These are phyloP conservation scores for Ophion obscuratus DNA, from an alignment of 2,888 invertebrate species.

Conservation along the genomic window DNA sequence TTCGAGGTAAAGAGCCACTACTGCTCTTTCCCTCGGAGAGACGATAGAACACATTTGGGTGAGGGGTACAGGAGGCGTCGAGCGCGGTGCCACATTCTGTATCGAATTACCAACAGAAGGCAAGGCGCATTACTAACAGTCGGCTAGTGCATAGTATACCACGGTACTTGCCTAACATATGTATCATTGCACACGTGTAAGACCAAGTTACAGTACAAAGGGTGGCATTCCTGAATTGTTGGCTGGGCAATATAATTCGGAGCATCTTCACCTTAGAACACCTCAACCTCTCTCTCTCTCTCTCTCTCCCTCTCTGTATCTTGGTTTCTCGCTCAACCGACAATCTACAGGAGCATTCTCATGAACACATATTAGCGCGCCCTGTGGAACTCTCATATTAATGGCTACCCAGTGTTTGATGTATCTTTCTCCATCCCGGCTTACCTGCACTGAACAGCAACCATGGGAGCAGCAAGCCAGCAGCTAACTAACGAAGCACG, in stretches of 20 bases:
- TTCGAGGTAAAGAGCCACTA: slow-evolving; percentile 21
- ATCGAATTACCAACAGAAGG: slow-evolving; percentile 54
- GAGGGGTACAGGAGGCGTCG: slow-evolving; percentile 23
- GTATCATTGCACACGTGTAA: slow-evolving; percentile 38
- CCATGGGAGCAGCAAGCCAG: neutral
- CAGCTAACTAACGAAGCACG: neutral
- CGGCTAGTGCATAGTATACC: slow-evolving; percentile 32
- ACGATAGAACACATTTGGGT: neutral
- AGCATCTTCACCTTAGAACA: slow-evolving; percentile 29
- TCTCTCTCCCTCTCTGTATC: neutral
- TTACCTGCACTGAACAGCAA: neutral
- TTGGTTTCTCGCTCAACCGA: neutral
- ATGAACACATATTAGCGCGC: slow-evolving; percentile 14
- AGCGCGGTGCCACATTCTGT: slow-evolving; percentile 34
- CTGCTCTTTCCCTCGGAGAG: neutral
- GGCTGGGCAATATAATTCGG: slow-evolving; percentile 44
- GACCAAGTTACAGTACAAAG: slow-evolving; percentile 50
- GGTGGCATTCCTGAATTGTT: slow-evolving; percentile 44
- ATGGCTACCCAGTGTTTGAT: slow-evolving; percentile 11
- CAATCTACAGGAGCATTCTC: slow-evolving; percentile 12
- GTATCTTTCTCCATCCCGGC: neutral
- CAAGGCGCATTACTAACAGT: slow-evolving; percentile 49
- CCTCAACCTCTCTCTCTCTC: neutral
- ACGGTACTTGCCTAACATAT: slow-evolving; percentile 7
- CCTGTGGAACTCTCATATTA: slow-evolving; percentile 14